phyloP scores from a whole-genome alignment of 2,888 invertebrate species.

The Ellobium chinense region DNA sequence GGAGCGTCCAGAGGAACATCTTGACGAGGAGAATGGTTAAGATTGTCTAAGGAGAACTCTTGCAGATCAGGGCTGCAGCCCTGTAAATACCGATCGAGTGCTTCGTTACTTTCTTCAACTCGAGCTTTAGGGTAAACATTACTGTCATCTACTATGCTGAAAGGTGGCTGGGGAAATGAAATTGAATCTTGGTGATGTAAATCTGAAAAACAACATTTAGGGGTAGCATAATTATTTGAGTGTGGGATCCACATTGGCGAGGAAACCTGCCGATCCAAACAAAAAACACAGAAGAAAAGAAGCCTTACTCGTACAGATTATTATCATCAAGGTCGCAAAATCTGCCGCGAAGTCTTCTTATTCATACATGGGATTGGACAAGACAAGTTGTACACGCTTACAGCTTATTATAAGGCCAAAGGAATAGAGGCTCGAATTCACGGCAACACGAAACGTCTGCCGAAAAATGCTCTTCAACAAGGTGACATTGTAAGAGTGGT shows the following conservation, averaged over 20 bases:
- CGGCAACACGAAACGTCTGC: not conserved
- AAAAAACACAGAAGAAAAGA: not conserved
- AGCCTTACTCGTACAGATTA: not conserved
- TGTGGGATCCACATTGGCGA: not conserved
- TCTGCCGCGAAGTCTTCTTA: not conserved
- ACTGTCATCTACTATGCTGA: no score
- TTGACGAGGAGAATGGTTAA: no score
- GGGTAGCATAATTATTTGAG: no score
- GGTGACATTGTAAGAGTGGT: conserved; percentile 30
- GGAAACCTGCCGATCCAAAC: not conserved
- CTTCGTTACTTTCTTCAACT: no score
- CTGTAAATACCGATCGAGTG: no score
- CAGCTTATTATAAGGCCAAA: not conserved
- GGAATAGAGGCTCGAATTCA: not conserved
- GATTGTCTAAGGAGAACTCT: no score
- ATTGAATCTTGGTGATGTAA: no score
- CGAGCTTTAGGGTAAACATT: no score
- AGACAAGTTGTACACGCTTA: not conserved
- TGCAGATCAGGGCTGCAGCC: no score
- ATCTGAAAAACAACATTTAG: no score
- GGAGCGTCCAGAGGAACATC: no score
- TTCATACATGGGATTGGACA: not conserved
- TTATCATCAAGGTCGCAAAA: not conserved
- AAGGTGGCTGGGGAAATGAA: no score
- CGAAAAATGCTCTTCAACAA: conserved; percentile 2